Conservation (phyloP, 2,113 vertebrate genomes). For the Mormoops blainvillei region DNA sequence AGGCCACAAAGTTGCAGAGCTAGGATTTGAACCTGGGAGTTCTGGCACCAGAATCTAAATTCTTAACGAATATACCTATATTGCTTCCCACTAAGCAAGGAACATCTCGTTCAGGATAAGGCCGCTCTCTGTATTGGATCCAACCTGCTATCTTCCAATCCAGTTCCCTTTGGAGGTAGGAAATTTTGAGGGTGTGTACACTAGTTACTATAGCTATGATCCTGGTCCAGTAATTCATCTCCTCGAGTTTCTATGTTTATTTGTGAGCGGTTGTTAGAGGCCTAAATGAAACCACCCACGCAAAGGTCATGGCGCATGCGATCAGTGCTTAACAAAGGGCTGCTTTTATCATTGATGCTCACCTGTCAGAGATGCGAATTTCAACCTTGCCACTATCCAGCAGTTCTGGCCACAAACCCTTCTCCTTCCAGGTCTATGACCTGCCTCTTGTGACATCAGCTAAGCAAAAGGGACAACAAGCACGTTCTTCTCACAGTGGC, state of each 20-base stretch:
- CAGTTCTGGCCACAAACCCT: slow-evolving; percentile 66
- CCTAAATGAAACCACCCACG: background rate
- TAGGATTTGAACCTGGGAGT: background rate
- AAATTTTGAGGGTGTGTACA: background rate
- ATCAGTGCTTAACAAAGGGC: background rate
- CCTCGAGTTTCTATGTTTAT: background rate
- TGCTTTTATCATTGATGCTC: background rate
- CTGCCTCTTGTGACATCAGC: slow-evolving; percentile 60
- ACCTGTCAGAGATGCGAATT: slow-evolving; percentile 67
- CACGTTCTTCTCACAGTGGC: too few species aligned
- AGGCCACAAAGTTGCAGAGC: background rate
- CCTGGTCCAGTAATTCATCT: background rate
- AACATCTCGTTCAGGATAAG: background rate
- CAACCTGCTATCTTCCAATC: background rate
- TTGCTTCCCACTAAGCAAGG: background rate
- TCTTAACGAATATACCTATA: background rate
- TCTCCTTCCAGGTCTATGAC: slow-evolving; percentile 49
- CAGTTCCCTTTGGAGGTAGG: background rate
- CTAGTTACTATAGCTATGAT: background rate
- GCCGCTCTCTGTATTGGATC: background rate
- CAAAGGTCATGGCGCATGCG: background rate
- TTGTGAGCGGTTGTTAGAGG: background rate
- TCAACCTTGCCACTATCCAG: slow-evolving; percentile 56
- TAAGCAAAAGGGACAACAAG: background rate
- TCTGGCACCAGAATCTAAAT: background rate